Evolutionary conservation across 2,797 vertebrate genomes (phyloP).

Genomic region (Benthosema pterotum): DNA sequence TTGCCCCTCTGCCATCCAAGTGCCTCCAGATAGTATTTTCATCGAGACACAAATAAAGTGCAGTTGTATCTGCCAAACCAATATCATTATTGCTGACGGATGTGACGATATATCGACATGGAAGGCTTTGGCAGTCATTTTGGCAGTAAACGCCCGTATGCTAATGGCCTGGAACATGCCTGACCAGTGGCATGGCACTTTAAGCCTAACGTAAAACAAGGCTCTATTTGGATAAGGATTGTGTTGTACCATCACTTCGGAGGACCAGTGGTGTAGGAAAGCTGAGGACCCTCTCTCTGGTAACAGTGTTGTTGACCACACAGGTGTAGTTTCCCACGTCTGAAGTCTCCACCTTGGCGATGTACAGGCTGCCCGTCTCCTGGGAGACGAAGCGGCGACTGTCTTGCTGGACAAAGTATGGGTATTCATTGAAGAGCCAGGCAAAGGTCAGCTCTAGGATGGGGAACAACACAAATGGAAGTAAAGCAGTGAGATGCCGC

Average conservation of each 20-base stretch:
- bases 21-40: too few species aligned
- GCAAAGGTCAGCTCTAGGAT: conserved; percentile 86
- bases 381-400: conserved; percentile 92
- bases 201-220: too few species aligned
- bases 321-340: conserved; percentile 97
- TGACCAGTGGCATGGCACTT: too few species aligned
- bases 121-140: too few species aligned
- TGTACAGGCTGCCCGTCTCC: conserved; percentile 93
- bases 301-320: conserved; percentile 86
- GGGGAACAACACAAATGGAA: conserved; percentile 11
- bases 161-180: not conserved
- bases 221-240: not conserved
- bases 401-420: conserved; percentile 91
- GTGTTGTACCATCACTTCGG: conserved; percentile 87
- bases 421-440: conserved; percentile 96
- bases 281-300: conserved; percentile 83
- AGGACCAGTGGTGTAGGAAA: conserved; percentile 91
- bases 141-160: not conserved
- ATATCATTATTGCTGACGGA: too few species aligned
- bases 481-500: conserved; percentile 3
- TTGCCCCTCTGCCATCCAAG: too few species aligned
- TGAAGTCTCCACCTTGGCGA: conserved; percentile 91
- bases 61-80: too few species aligned
- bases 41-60: too few species aligned
- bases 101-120: too few species aligned